Evolutionary conservation across 2,888 invertebrate genomes (phyloP).

Genomic region (Metacarcinus magister): DNA sequence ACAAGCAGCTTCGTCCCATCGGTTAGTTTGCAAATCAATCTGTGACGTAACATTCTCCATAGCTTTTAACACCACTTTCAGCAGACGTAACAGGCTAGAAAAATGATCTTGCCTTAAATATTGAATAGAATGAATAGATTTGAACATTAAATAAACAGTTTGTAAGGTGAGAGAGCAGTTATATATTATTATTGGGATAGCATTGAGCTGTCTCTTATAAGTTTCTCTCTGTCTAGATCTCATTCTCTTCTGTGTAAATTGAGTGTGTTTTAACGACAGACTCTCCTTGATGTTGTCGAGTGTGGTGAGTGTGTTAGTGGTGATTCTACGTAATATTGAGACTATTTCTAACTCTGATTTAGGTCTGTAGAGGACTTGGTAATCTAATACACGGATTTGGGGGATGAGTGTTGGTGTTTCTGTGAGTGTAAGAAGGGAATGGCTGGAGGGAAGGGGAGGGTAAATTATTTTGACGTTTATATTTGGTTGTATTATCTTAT

Average conservation of each 20-base stretch:
- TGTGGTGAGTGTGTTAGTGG: slow-evolving; percentile 16
- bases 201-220: slow-evolving; percentile 72
- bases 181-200: slow-evolving; percentile 63
- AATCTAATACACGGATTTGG: background rate
- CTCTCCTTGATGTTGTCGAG: slow-evolving; percentile 66
- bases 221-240: slow-evolving; percentile 78
- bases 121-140: slow-evolving; percentile 11
- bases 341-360: slow-evolving; percentile 73
- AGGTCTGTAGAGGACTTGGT: slow-evolving; percentile 60
- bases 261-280: slow-evolving; percentile 64
- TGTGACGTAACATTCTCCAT: slow-evolving; percentile 69
- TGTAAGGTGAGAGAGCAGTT: slow-evolving; percentile 61
- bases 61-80: slow-evolving; percentile 62
- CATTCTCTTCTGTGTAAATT: slow-evolving; percentile 66
- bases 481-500: background rate
- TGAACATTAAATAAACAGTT: slow-evolving; percentile 59
- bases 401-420: slow-evolving; percentile 38
- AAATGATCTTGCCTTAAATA: background rate
- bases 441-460: background rate
- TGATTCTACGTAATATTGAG: slow-evolving; percentile 61
- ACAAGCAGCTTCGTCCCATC: slow-evolving; percentile 73
- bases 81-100: slow-evolving; percentile 31
- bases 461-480: background rate
- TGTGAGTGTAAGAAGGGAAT: slow-evolving; percentile 31
- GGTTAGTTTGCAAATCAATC: slow-evolving; percentile 56